phyloP scores from a whole-genome alignment of 2,113 vertebrate species.

The Lipotes vexillifer region DNA sequence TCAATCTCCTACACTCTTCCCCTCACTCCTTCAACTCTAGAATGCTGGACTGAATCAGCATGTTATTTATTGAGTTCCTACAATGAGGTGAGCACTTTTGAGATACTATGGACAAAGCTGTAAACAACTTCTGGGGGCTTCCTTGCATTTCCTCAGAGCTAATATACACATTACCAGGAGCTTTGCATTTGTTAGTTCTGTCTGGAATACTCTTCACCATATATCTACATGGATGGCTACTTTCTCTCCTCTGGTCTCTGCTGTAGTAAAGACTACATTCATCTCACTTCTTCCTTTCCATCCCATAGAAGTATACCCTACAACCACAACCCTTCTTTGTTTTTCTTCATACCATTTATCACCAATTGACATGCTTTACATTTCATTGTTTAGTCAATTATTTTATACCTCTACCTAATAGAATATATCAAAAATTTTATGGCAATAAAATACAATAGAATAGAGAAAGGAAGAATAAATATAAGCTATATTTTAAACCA shows the following conservation, averaged over 20 bases:
- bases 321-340: background rate
- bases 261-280: background rate
- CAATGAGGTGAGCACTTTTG: background rate
- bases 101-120: background rate
- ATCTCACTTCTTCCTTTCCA: background rate
- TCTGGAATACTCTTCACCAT: background rate
- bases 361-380: background rate
- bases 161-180: background rate
- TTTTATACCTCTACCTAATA: background rate
- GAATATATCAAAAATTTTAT: background rate
- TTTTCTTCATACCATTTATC: background rate
- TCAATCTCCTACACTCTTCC: background rate
- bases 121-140: background rate
- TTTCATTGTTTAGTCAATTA: background rate
- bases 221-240: background rate
- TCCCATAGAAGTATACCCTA: background rate
- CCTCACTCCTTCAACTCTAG: background rate
- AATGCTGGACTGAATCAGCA: background rate
- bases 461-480: background rate
- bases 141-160: background rate
- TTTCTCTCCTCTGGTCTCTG: background rate
- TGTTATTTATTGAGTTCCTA: background rate
- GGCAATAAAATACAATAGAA: background rate
- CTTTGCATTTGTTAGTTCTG: background rate
- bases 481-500: background rate